Evolutionary conservation across 2,888 invertebrate species (phyloP).

Genomic region (Aspidiotus destructor): DNA sequence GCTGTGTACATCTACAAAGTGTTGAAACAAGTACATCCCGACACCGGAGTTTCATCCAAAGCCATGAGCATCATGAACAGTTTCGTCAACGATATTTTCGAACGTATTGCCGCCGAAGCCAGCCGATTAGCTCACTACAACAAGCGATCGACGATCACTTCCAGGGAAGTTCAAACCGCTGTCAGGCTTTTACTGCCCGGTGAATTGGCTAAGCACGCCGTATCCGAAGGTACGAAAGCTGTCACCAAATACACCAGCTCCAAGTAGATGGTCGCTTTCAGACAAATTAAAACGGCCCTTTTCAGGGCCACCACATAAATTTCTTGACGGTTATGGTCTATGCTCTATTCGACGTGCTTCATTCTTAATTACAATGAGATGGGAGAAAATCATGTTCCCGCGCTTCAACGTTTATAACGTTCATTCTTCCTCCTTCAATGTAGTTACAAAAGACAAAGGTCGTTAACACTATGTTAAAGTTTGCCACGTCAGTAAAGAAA

Average conservation of each 20-base stretch:
- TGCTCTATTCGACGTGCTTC: no score
- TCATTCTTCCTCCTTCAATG: no score
- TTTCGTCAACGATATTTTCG: slow-evolving; percentile 64
- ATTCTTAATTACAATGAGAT: no score
- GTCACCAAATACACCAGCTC: slow-evolving; percentile 49
- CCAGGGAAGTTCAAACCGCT: slow-evolving; percentile 60
- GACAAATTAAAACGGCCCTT: no score
- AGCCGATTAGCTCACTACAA: slow-evolving; percentile 51
- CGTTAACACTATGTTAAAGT: no score
- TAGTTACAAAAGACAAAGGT: no score
- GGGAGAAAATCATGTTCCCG: no score
- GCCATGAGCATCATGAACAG: slow-evolving; percentile 66
- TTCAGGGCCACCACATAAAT: no score
- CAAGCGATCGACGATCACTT: slow-evolving; percentile 54
- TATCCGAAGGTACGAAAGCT: slow-evolving; percentile 57
- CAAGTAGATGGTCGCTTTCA: slow-evolving; percentile 39
- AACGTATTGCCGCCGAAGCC: slow-evolving; percentile 51
- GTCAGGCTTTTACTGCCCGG: slow-evolving; percentile 59
- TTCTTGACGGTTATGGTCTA: no score
- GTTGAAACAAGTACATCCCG: slow-evolving; percentile 52
- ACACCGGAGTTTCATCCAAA: slow-evolving; percentile 57
- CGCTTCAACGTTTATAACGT: no score
- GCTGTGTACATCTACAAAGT: slow-evolving; percentile 53
- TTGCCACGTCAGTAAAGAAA: no score
- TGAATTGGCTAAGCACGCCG: slow-evolving; percentile 62